A percentile compares a stretch with the other conserved stretches of the same genome.
Evolutionary conservation across 2,888 invertebrate species (phyloP).

Genomic region (Tenthredo amoena): DNA sequence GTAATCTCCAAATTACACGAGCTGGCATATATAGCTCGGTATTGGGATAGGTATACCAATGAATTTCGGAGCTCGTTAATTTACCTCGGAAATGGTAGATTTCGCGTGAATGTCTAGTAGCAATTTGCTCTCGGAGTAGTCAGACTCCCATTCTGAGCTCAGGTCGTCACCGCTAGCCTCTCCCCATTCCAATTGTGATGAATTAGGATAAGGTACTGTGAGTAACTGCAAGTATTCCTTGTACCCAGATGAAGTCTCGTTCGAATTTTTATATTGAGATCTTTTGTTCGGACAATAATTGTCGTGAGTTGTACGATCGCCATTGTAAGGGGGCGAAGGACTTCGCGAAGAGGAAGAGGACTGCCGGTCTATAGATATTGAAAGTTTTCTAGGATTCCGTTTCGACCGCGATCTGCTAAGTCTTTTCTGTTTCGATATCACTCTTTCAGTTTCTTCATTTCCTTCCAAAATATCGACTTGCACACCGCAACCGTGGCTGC

Average conservation of each 20-base stretch:
- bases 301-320: constrained; percentile 6
- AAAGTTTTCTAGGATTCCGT: constrained; percentile 61
- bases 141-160: constrained; percentile 95
- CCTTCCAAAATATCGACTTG: constrained; percentile 20
- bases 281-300: constrained; percentile 27
- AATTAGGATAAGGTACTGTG: constrained; percentile 82
- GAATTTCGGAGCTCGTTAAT: constrained; percentile 17
- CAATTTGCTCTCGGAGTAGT: constrained; percentile 74
- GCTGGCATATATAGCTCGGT: background rate
- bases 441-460: constrained; percentile 20
- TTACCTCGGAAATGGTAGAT: constrained; percentile 61
- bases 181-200: constrained; percentile 86
- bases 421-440: constrained; percentile 61
- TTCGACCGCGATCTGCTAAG: constrained; percentile 63
- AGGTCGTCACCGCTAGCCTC: constrained; percentile 95
- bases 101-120: constrained; percentile 54
- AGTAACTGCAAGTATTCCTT: constrained; percentile 89
- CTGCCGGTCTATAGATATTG: constrained; percentile 63
- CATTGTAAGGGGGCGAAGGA: constrained; percentile 67
- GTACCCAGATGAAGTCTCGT: constrained; percentile 79
- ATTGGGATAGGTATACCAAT: background rate
- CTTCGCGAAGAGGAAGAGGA: constrained; percentile 73
- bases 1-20: background rate
- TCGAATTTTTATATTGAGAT: constrained; percentile 32
- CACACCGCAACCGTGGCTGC: constrained; percentile 41